These are phyloP conservation scores for Lasaia peninsularis DNA, from an alignment of 1,140 invertebrate genomes.

Conservation along the genomic window DNA sequence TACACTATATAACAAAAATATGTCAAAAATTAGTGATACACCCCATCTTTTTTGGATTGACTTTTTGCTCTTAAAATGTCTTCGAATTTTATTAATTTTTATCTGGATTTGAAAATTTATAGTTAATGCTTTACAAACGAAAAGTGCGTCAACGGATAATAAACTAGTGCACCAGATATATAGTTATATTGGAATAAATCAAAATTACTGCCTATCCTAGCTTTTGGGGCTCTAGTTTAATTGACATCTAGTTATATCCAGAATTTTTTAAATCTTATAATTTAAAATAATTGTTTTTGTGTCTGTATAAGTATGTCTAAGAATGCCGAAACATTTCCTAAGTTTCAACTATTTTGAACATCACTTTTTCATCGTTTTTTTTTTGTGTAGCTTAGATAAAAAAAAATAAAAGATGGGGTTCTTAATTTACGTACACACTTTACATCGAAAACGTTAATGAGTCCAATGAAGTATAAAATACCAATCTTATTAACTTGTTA, in stretches of 20 bases:
- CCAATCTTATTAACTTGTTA: conserved; percentile 16
- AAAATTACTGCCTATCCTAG: too few species aligned
- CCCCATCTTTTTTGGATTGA: not conserved
- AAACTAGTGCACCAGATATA: too few species aligned
- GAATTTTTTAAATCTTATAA: too few species aligned
- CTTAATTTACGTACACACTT: not conserved
- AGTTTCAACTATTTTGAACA: not conserved
- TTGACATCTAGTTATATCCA: too few species aligned
- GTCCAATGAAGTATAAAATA: conserved; percentile 12
- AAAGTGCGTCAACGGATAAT: too few species aligned
- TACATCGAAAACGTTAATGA: conserved; percentile 13
- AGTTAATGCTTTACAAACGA: too few species aligned
- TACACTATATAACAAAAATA: conserved; percentile 11
- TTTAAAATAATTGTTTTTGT: too few species aligned
- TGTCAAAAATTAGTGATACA: not conserved
- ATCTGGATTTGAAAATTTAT: too few species aligned
- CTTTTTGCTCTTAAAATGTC: not conserved
- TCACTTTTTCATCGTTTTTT: not conserved
- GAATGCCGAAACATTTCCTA: not conserved
- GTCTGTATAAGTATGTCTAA: too few species aligned
- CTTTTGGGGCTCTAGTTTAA: too few species aligned
- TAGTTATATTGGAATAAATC: too few species aligned
- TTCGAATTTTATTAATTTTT: too few species aligned
- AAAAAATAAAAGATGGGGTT: not conserved
- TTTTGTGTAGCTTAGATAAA: not conserved